phyloP scores from a whole-genome alignment of 2,888 invertebrate genomes.

The Noctua janthina region DNA sequence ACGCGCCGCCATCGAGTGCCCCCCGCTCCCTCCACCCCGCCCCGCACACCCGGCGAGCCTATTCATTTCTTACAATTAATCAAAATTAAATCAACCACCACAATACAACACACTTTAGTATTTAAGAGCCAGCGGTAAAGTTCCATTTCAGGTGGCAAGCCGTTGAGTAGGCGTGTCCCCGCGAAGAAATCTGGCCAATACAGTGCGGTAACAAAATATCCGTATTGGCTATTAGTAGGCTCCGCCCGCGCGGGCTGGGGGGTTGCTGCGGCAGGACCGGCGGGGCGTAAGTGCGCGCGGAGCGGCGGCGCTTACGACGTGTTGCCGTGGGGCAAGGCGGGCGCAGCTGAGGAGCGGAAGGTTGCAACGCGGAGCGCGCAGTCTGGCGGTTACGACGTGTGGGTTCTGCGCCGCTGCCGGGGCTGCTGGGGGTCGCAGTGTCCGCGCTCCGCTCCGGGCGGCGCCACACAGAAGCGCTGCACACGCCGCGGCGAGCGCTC shows the following conservation, averaged over 20 bases:
- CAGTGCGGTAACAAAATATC: constrained; percentile 90
- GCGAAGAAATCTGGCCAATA: constrained; percentile 91
- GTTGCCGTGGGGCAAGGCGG: constrained; percentile 48
- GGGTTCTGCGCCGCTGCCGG: constrained; percentile 70
- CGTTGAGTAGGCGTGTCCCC: constrained; percentile 85
- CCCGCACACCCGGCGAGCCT: constrained; percentile 66
- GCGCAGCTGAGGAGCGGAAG: constrained; percentile 69
- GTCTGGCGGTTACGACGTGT: constrained; percentile 77
- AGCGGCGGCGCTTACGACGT: constrained; percentile 67
- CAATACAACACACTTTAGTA: constrained; percentile 70
- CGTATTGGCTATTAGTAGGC: constrained; percentile 91
- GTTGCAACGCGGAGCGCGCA: constrained; percentile 65
- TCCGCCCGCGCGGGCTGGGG: constrained; percentile 83
- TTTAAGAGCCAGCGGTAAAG: constrained; percentile 72
- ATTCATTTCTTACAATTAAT: constrained; percentile 90
- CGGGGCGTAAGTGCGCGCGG: constrained; percentile 70
- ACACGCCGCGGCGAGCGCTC: constrained; percentile 86
- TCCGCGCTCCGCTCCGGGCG: constrained; percentile 67
- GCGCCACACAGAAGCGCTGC: constrained; percentile 85
- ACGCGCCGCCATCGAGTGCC: constrained; percentile 43
- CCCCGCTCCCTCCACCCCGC: constrained; percentile 22
- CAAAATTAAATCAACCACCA: constrained; percentile 88
- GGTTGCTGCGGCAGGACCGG: constrained; percentile 51
- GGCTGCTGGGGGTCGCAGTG: constrained; percentile 76
- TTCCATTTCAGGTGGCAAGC: constrained; percentile 71